phyloP scores from a whole-genome alignment of 2,113 vertebrate genomes.

The Condylura cristata region DNA sequence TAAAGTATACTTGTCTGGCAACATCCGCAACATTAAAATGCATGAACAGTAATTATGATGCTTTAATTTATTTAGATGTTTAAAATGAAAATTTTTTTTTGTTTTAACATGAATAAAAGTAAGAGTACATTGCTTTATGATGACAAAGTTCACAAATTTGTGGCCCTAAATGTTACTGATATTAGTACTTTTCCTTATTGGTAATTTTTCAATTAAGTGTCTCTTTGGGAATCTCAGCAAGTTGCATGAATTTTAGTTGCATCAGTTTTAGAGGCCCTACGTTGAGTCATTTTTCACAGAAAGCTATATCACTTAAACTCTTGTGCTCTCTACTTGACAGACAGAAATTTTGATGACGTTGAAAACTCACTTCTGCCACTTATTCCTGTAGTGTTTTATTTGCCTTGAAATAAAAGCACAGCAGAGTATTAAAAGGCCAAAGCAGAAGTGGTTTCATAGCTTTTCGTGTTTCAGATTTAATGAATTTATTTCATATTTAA shows the following conservation, averaged over 20 bases:
- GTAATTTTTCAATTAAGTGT: slow-evolving; percentile 3
- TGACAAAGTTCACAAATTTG: background rate
- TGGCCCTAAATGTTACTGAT: background rate
- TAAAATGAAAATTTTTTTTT: slow-evolving; percentile 21
- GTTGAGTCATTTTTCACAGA: slow-evolving; percentile 25
- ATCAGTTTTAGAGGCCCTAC: background rate
- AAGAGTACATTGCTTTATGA: background rate
- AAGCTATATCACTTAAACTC: background rate
- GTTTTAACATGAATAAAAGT: background rate
- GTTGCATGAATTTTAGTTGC: slow-evolving; percentile 2
- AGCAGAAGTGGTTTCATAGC: background rate
- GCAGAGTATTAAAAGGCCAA: slow-evolving; percentile 12
- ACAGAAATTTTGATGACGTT: slow-evolving; percentile 18
- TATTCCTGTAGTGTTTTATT: background rate
- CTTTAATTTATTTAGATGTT: background rate
- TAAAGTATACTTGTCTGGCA: background rate
- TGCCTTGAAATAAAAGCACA: background rate
- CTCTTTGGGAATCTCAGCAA: background rate
- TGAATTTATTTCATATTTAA: slow-evolving; percentile 46
- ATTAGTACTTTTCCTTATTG: background rate
- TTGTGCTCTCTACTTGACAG: background rate
- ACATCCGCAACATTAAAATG: background rate
- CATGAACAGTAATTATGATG: background rate
- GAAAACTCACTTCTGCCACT: background rate
- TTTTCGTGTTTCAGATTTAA: slow-evolving; percentile 17